Percentiles rank a stretch among this genome's conserved stretches.
These are phyloP conservation scores for Phyto melanocephala DNA, from an alignment of 2,888 invertebrate species.

Conservation along the genomic window DNA sequence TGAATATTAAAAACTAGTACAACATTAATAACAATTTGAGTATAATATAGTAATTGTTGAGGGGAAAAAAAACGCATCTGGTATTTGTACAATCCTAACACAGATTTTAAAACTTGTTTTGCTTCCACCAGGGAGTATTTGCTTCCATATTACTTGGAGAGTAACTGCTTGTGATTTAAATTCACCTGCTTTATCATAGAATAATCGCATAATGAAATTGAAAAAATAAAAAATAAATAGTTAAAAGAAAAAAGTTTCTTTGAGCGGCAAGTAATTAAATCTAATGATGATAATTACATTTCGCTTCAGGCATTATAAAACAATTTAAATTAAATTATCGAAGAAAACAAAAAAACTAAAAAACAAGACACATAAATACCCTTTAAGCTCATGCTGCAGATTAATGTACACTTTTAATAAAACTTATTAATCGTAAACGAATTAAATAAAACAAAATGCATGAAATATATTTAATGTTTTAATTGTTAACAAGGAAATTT, in stretches of 20 bases:
- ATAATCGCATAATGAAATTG: not conserved
- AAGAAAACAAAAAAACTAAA: not conserved
- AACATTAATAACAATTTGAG: not conserved
- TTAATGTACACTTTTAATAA: not conserved
- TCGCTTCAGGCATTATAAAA: conserved; percentile 44
- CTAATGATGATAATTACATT: conserved; percentile 54
- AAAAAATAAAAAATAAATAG: not conserved
- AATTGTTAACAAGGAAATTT: conserved; percentile 19
- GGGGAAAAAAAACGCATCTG: not conserved
- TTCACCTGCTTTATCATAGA: conserved; percentile 10
- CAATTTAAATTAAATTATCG: conserved; percentile 43
- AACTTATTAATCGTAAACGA: not conserved
- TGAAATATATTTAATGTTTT: not conserved
- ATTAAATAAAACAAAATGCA: not conserved
- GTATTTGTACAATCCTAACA: no score
- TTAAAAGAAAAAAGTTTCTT: not conserved
- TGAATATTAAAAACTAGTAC: not conserved
- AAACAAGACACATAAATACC: not conserved
- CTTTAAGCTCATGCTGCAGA: not conserved
- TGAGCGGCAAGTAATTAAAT: conserved; percentile 31
- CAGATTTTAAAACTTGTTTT: conserved; percentile 3
- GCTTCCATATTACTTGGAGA: not conserved
- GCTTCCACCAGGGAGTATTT: not conserved
- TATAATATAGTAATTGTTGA: conserved; percentile 4
- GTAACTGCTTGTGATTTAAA: not conserved